A percentile compares a stretch with the other conserved stretches of the same genome.
phyloP scores from a whole-genome alignment of 2,113 vertebrate species.

The Bos javanicus region DNA sequence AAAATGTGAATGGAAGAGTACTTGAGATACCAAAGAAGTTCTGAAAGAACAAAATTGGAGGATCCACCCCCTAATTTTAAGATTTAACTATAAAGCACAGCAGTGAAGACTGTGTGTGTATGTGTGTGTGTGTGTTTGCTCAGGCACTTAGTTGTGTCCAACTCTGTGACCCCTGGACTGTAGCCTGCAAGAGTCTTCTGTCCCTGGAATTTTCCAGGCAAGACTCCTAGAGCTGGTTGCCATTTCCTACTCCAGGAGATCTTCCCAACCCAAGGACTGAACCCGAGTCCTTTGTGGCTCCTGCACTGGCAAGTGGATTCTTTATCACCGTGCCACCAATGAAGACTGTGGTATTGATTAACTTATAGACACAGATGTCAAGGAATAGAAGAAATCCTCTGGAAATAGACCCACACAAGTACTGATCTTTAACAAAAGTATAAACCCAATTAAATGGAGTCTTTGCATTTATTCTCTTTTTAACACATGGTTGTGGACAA shows the following conservation, averaged over 20 bases:
- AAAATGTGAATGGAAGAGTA: not conserved
- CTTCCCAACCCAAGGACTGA: not conserved
- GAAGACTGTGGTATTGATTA: not conserved
- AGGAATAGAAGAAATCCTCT: not conserved
- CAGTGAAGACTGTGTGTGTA: not conserved
- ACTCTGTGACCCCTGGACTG: not conserved
- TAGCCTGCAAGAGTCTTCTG: not conserved
- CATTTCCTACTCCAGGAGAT: not conserved
- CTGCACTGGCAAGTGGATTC: not conserved
- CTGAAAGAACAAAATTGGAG: not conserved
- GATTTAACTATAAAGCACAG: not conserved
- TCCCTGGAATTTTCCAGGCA: not conserved
- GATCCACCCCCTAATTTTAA: not conserved
- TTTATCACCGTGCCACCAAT: not conserved
- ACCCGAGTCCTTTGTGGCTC: not conserved
- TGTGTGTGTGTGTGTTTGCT: not conserved
- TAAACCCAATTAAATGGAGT: not conserved
- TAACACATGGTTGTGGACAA: not conserved
- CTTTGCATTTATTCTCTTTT: not conserved
- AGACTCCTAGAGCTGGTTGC: not conserved
- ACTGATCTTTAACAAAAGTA: not conserved
- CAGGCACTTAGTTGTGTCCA: not conserved
- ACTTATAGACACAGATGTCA: not conserved
- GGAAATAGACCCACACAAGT: not conserved
- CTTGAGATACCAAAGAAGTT: not conserved